A percentile compares a stretch with the other conserved stretches of the same genome.
Evolutionary conservation across 2,888 invertebrate species (phyloP).

Genomic region (Omphaloscelis lunosa): DNA sequence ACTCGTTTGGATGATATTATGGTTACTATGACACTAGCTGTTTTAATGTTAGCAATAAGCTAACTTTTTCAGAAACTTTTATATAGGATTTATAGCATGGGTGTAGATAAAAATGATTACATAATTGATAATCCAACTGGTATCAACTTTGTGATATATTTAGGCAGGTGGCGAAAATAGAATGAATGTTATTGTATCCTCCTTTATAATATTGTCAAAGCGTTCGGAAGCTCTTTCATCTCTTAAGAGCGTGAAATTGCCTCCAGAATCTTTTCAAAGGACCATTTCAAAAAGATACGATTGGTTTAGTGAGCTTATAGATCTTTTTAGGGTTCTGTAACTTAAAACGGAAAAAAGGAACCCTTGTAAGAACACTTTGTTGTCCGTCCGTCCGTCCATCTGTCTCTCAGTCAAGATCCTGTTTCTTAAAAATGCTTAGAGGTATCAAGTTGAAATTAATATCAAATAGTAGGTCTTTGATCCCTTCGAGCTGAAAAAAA

Average conservation of each 20-base stretch:
- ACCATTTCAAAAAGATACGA: constrained; percentile 13
- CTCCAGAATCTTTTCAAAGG: constrained; percentile 29
- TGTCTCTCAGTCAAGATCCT: background rate
- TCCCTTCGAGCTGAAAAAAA: too few relatives aligned
- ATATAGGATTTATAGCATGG: too few relatives aligned
- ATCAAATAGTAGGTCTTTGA: too few relatives aligned
- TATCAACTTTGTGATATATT: background rate
- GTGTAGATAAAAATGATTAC: too few relatives aligned
- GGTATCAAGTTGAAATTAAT: too few relatives aligned
- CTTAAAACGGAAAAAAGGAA: background rate
- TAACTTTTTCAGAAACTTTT: too few relatives aligned
- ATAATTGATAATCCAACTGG: background rate
- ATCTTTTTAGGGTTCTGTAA: constrained; percentile 6
- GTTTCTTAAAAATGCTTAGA: too few relatives aligned
- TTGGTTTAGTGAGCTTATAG: constrained; percentile 8
- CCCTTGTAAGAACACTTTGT: background rate
- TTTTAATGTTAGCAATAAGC: too few relatives aligned
- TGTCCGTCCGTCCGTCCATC: background rate
- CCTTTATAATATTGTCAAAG: constrained; percentile 13
- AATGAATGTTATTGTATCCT: background rate
- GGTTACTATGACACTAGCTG: too few relatives aligned
- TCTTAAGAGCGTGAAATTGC: constrained; percentile 34
- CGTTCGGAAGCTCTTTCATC: constrained; percentile 2
- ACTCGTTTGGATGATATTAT: too few relatives aligned
- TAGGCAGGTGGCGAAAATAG: background rate